Percentiles rank a stretch among this genome's conserved stretches.
Evolutionary conservation across 1,140 invertebrate species (phyloP).

Genomic region (Orussus abietinus): DNA sequence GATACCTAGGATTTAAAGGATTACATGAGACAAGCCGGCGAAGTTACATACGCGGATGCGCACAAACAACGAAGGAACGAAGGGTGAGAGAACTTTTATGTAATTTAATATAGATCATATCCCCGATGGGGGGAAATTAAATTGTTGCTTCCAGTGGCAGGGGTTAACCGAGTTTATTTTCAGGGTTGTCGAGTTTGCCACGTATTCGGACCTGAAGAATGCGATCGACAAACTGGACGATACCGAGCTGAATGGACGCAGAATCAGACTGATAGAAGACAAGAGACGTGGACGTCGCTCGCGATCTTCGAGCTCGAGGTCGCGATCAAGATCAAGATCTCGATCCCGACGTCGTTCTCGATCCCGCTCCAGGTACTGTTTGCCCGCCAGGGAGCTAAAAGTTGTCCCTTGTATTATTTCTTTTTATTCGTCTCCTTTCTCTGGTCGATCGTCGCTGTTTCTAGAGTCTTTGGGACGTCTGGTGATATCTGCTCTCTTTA

Average conservation of each 20-base stretch:
- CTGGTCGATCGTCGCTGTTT: too few species aligned
- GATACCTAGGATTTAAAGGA: slow-evolving; percentile 91
- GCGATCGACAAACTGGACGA: slow-evolving; percentile 95
- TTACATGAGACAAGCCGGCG: slow-evolving; percentile 97
- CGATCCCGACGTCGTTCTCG: slow-evolving; percentile 65
- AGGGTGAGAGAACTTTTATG: too few species aligned
- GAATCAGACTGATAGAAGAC: slow-evolving; percentile 89
- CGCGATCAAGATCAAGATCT: slow-evolving; percentile 63
- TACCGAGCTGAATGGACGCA: slow-evolving; percentile 90
- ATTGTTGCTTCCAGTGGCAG: too few species aligned
- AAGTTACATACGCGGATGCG: slow-evolving; percentile 98
- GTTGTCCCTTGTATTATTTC: too few species aligned
- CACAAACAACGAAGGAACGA: slow-evolving; percentile 95
- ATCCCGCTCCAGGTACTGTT: too few species aligned
- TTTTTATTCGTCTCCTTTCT: too few species aligned
- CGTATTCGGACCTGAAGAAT: slow-evolving; percentile 89
- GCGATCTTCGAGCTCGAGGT: slow-evolving; percentile 66
- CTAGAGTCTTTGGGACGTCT: too few species aligned
- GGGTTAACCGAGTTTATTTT: too few species aligned
- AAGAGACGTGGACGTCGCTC: slow-evolving; percentile 60
- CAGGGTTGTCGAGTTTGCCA: slow-evolving; percentile 92
- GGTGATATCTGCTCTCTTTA: too few species aligned
- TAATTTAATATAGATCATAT: too few species aligned
- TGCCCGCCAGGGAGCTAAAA: too few species aligned
- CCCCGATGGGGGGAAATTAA: too few species aligned